Percentiles rank a stretch among this genome's conserved stretches.
Evolutionary conservation across 1,140 invertebrate genomes (phyloP).

Genomic region (Xylocopa sonorina): DNA sequence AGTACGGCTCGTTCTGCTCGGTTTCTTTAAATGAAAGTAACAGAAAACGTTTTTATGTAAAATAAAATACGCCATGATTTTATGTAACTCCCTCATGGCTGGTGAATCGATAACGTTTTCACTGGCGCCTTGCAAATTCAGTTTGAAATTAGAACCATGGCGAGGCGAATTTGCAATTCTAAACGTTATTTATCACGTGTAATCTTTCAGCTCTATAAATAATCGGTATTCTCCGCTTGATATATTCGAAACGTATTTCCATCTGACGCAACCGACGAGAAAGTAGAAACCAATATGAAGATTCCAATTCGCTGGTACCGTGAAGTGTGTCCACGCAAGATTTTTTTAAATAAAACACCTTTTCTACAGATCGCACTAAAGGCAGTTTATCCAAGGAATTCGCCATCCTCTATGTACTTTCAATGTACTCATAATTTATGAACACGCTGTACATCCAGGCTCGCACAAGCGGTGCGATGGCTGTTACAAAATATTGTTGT

Average conservation of each 20-base stretch:
- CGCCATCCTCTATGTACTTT: too few relatives aligned
- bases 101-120: conserved; percentile 6
- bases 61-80: conserved; percentile 11
- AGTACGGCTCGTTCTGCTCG: neutral
- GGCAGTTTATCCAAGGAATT: too few relatives aligned
- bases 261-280: neutral
- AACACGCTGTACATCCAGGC: too few relatives aligned
- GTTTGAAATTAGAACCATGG: too few relatives aligned
- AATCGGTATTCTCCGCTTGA: neutral
- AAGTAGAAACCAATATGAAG: neutral
- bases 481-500: neutral
- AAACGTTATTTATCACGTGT: neutral
- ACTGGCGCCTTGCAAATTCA: too few relatives aligned
- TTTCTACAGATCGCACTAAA: too few relatives aligned
- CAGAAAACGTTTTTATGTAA: neutral
- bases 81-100: conserved; percentile 14
- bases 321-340: too few relatives aligned
- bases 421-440: too few relatives aligned
- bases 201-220: conserved; percentile 2
- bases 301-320: neutral
- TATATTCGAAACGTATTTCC: neutral
- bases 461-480: neutral
- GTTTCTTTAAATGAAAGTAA: conserved; percentile 24
- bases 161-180: neutral
- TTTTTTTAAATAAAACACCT: too few relatives aligned